Base-by-base conservation (phyloP, 2,888 invertebrate genomes). In the Tetragnatha montana region DNA sequence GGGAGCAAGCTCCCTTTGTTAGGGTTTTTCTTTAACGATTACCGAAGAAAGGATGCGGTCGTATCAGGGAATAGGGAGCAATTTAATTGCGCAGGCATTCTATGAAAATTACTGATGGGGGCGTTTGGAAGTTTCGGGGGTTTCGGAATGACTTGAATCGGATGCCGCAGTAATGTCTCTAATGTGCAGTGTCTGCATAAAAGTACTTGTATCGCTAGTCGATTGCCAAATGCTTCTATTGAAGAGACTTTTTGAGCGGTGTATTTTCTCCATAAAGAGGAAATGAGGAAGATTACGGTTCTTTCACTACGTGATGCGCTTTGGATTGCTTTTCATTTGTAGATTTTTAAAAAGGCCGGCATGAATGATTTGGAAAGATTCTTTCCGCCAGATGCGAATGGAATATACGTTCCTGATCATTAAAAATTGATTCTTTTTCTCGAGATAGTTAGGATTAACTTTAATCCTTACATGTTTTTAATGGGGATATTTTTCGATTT, bases 81-180 rank as follows among this genome's bases (percentile, higher is more conserved):
- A 60, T 86, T 86, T 86, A 74, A 80, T 74, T 86, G 86, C 79
- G 73, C 70, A 19, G 60, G 74, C 79, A 86, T 86, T 80, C 79
- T 22, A 10, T 51, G 75, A 73, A 81, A 81, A 81, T 81, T 73
- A 71, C 81, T 14, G 49, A 35, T 17, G 17, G 60, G 60, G 60
- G 12, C 12, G 12, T 17, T 12, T 12, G 60, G 60, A 60, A 17
- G 60, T 12, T 6, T 17, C 17, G 60, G 17, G 12, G 60, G 60
- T 7, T 60, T 60, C 60, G 60, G 17, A 60, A 60, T 17, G 12
- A 60, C 60, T 60, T 17, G 60, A 60, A 8, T 60, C 60, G 60
- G 7, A 60, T 60, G 60, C 60, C 4, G 17, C 17, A 8, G 60
- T 60, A 60, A 60, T 60, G 60, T 60, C 8, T 60, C 4, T 60